Evolutionary conservation across 2,113 vertebrate species (phyloP), one percentile per base, ranked within the genome.

Genomic region (Passerina amoena): DNA sequence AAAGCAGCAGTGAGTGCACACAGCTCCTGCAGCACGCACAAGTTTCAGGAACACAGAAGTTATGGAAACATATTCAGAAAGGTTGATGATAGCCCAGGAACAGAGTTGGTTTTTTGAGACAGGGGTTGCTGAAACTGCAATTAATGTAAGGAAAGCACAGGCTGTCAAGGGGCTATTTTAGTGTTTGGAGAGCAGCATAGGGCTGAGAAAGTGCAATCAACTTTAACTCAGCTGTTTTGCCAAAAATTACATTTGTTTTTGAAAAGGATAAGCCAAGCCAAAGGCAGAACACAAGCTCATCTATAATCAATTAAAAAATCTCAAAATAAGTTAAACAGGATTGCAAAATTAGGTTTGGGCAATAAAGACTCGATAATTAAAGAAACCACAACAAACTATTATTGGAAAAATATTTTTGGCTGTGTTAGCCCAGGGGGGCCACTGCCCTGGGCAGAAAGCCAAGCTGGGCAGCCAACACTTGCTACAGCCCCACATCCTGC

Each of bases 351-450:
- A 60, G 17, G 64, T 92, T 95, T 88, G 91, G 73, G 61, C 94
- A 96, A 56, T 48, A 86, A 90, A 95, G 60, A 71, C 78, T 96
- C 19, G 59, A 79, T 71, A 93, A 96, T 79, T 60, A 78, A 81
- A 86, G 40, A 84, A 79, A 73, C 2, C 0, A 14, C 33, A 80
- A 54, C 35, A 51, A 86, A 71, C 54, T 25, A 75, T 37, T 47
- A 54, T 23, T 66, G 44, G 64, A 77, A 73, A 93, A 65, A 22
- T 63, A 30, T 25, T 81, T 94, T 68, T 75, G 70, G 42, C 47
- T 4, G 3, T 12, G 56, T 73, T 51, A 73, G 48, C 27, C 56
- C 10, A 7, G 23, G 24, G 37, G 33, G 28, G 13, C 23, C 1
- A 10, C 18, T 42, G 71, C 31, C 33, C 47, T 6, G 5, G 60